Percentiles rank a stretch among this genome's conserved stretches.
These are phyloP conservation scores for Latrodectus hesperus DNA, from an alignment of 2,888 invertebrate genomes.

Conservation along the genomic window DNA sequence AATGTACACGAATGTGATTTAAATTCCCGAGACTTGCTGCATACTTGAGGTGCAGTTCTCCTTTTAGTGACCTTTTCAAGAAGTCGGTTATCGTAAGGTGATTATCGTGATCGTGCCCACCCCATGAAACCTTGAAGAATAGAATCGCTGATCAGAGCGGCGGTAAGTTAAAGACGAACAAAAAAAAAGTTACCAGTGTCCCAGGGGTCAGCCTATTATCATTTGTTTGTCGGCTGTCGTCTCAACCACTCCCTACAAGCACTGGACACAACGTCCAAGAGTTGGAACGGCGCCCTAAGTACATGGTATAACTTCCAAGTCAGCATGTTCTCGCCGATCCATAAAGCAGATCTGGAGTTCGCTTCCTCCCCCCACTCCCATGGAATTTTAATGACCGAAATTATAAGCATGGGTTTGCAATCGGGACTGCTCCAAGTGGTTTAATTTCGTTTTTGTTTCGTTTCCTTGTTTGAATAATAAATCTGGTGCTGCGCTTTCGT, in stretches of 20 bases:
- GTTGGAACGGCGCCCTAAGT: conserved; percentile 6
- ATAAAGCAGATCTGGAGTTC: not conserved
- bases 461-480: not conserved
- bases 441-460: not conserved
- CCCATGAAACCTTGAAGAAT: conserved; percentile 45
- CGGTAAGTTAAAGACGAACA: not conserved
- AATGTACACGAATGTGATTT: conserved; percentile 45
- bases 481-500: too few species aligned
- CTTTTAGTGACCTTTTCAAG: conserved; percentile 52
- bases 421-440: not conserved
- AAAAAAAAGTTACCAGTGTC: conserved; percentile 36
- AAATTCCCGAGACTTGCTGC: conserved; percentile 46
- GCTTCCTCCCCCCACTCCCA: not conserved
- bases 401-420: not conserved
- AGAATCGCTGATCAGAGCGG: conserved; percentile 28
- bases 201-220: conserved; percentile 68
- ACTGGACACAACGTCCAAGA: conserved; percentile 50
- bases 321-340: not conserved
- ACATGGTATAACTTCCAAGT: not conserved
- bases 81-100: conserved; percentile 62
- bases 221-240: conserved; percentile 69
- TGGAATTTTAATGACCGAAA: not conserved
- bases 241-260: conserved; percentile 56
- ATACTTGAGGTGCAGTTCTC: conserved; percentile 27
- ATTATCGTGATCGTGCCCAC: conserved; percentile 66